phyloP scores from a whole-genome alignment of 2,113 vertebrate genomes.

The Anthoscopus minutus region DNA sequence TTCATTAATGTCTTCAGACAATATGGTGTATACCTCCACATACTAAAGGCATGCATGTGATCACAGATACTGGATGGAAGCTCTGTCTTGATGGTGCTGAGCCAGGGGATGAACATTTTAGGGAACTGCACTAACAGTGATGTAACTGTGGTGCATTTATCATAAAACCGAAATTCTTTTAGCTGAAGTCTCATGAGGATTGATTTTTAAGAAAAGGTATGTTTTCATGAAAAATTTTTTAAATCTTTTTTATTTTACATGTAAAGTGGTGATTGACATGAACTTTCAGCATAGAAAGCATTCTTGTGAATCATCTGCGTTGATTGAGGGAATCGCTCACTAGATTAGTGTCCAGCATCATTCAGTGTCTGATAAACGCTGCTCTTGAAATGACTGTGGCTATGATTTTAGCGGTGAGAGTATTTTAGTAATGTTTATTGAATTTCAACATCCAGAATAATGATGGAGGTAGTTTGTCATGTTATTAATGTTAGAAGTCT shows the following conservation, averaged over 20 bases:
- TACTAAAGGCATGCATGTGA: neutral
- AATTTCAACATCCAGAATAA: neutral
- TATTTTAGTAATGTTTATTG: constrained; percentile 39
- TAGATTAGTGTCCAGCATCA: neutral
- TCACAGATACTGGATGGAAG: neutral
- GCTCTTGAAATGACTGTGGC: neutral
- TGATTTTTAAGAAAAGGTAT: neutral
- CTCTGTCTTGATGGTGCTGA: neutral
- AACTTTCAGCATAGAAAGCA: neutral
- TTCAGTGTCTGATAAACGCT: neutral
- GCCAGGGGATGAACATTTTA: neutral
- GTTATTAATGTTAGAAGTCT: neutral
- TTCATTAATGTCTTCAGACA: neutral
- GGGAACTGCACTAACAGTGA: neutral
- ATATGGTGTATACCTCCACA: neutral
- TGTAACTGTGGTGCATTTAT: neutral
- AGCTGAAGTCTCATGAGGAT: neutral
- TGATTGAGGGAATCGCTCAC: neutral
- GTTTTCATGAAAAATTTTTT: neutral
- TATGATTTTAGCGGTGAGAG: constrained; percentile 20
- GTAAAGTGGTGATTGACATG: neutral
- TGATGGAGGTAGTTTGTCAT: constrained; percentile 2
- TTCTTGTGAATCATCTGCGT: neutral
- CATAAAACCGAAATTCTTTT: neutral
- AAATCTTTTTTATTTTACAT: neutral